Base-by-base conservation (phyloP, 2,888 invertebrate genomes). In the Oscheius onirici region DNA sequence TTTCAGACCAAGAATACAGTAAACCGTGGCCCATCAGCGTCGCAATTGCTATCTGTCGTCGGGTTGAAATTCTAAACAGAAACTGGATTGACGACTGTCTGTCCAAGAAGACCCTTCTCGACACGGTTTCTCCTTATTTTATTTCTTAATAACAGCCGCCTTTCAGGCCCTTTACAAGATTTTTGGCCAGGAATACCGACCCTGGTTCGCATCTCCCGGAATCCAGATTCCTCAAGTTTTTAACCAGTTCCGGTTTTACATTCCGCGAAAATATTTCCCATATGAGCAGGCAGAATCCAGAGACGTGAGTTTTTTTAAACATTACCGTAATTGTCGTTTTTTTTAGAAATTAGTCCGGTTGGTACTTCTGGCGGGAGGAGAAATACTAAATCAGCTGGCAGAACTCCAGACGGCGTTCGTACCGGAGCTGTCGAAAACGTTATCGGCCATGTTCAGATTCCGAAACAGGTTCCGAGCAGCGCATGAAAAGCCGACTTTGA, bases 21-120 rank as follows among this genome's bases (percentile, higher is more conserved):
- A 34, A 34, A 8, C 34, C 34, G 34, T 6, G 3, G 8, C 34
- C 34, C 0, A 34, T 34, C 34, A 34, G 34, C 34, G 3, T 34
- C 34, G 34, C 34, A 6, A 8, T 34, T 34, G n/a, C 58, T 2
- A 17, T 58, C 20, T 20, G 17, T 17, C 15, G 40, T 2, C 40
- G 58, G 5, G n/a, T 58, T 17, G 41, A 41, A 41, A 65, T 77
- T 17, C 49, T 77, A 3, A 46, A 51, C 17, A 51, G 77, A 0
- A 28, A 71, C 28, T 77, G 77, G 77, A 34, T 77, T 5, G 69
- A 57, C 11, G 77, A 75, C 22, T 73, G 74, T 60, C 6, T 77
- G 15, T 43, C 40, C 52, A 60, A 40, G 0, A 34, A 26, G 17
- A 66, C 28, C n/a, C 52, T 66, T 11, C 22, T 58, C 40, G 17